A percentile compares a stretch with the other conserved stretches of the same genome.
Evolutionary conservation across 1,140 invertebrate species (phyloP).

Genomic region (Muscidifurax raptorellus): DNA sequence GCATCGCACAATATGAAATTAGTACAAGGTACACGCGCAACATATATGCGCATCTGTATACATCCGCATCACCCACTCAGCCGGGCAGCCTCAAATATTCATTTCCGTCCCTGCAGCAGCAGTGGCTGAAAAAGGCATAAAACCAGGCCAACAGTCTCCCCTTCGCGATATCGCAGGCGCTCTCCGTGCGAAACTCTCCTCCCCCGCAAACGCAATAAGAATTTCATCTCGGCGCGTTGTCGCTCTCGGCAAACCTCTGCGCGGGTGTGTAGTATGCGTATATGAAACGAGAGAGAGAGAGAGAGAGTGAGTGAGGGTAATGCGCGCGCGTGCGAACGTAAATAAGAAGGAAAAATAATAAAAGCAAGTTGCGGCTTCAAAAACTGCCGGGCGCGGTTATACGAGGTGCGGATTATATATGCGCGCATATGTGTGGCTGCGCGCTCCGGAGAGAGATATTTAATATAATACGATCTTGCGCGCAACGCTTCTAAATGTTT

Average conservation of each 20-base stretch:
- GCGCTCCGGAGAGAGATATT: too few species aligned
- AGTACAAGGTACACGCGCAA: too few species aligned
- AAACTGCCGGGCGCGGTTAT: not conserved
- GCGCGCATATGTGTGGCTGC: not conserved
- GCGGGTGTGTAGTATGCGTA: not conserved
- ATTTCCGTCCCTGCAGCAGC: slow-evolving; percentile 7
- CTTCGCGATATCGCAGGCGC: not conserved
- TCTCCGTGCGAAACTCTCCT: slow-evolving; percentile 28
- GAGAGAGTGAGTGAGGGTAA: not conserved
- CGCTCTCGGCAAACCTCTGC: not conserved
- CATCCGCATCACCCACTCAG: not conserved
- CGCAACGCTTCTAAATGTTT: not conserved
- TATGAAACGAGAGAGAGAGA: not conserved
- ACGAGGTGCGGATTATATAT: too few species aligned
- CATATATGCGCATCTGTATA: too few species aligned
- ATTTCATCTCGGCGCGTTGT: slow-evolving; percentile 38
- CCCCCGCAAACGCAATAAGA: slow-evolving; percentile 41
- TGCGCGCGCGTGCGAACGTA: not conserved
- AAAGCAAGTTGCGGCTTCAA: not conserved
- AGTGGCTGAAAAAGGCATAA: not conserved
- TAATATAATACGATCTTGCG: not conserved
- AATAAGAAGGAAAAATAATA: slow-evolving; percentile 27
- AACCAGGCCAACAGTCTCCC: not conserved
- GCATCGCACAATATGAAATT: too few species aligned
- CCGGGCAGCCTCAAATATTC: slow-evolving; percentile 29